phyloP scores from a whole-genome alignment of 2,113 vertebrate species.

The Melanotaenia duboulayi region DNA sequence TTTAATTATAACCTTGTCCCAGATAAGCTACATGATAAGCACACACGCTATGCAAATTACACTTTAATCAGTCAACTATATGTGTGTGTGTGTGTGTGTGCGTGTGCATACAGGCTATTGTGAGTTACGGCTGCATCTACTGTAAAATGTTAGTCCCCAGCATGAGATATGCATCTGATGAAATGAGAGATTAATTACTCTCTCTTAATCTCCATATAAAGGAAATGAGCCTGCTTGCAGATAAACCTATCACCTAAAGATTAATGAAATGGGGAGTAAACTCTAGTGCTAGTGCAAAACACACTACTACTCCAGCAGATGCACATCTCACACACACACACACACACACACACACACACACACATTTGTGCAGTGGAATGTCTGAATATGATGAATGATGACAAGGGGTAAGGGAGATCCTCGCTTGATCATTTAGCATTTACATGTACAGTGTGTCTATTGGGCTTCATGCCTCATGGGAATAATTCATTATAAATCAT shows the following conservation, averaged over 20 bases:
- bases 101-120: not conserved
- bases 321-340: not conserved
- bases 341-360: not conserved
- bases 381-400: constrained; percentile 48
- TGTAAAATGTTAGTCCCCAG: constrained; percentile 27
- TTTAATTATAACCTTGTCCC: constrained; percentile 58
- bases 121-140: constrained; percentile 14
- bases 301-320: not conserved
- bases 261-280: constrained; percentile 32
- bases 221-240: constrained; percentile 55
- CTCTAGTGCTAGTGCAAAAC: constrained; percentile 14
- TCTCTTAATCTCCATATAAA: constrained; percentile 57
- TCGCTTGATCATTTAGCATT: constrained; percentile 18
- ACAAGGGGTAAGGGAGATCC: constrained; percentile 2
- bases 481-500: constrained; percentile 54
- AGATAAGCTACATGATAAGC: constrained; percentile 42
- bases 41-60: constrained; percentile 56
- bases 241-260: constrained; percentile 60
- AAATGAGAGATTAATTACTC: constrained; percentile 73
- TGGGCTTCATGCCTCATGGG: constrained; percentile 46
- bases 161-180: constrained; percentile 54
- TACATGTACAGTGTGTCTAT: constrained; percentile 47
- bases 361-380: not conserved
- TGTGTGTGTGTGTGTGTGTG: constrained; percentile 2
- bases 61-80: constrained; percentile 9